Percentiles rank a stretch among this genome's conserved stretches.
phyloP scores from a whole-genome alignment of 2,888 invertebrate genomes.

The Neoaliturus tenellus region DNA sequence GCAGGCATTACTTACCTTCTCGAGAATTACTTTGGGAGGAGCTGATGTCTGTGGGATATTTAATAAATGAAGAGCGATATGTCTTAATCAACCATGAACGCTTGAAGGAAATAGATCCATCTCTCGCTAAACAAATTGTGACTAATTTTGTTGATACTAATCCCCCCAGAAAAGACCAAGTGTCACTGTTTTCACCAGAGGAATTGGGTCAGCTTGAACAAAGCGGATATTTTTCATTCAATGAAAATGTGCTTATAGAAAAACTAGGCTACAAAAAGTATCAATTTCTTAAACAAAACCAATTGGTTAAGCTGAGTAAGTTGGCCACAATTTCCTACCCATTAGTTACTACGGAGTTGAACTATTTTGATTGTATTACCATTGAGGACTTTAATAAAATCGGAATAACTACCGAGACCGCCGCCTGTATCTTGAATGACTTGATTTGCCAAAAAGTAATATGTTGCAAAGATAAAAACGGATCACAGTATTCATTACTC shows the following conservation, averaged over 20 bases:
- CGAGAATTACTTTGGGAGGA: constrained; percentile 62
- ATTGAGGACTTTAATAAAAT: constrained; percentile 59
- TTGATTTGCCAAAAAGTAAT: too few species aligned
- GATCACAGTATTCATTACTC: background rate
- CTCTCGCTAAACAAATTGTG: background rate
- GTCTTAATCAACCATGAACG: constrained; percentile 56
- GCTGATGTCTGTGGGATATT: constrained; percentile 54
- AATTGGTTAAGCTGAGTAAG: too few species aligned
- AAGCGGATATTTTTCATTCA: background rate
- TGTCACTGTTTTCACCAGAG: constrained; percentile 27
- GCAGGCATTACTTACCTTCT: constrained; percentile 42
- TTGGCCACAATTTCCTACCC: background rate
- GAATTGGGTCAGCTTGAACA: constrained; percentile 23
- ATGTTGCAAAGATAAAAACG: background rate
- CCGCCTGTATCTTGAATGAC: background rate
- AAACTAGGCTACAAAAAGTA: too few species aligned
- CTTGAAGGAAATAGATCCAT: constrained; percentile 56
- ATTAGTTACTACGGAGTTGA: constrained; percentile 22
- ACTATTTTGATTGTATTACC: constrained; percentile 60
- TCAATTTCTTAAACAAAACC: too few species aligned
- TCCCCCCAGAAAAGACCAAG: background rate
- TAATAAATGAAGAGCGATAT: constrained; percentile 59
- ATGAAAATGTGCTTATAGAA: too few species aligned
- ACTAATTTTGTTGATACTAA: background rate
- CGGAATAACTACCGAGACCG: background rate